Conservation (phyloP, 1,140 invertebrate species). For the Contarinia nasturtii region DNA sequence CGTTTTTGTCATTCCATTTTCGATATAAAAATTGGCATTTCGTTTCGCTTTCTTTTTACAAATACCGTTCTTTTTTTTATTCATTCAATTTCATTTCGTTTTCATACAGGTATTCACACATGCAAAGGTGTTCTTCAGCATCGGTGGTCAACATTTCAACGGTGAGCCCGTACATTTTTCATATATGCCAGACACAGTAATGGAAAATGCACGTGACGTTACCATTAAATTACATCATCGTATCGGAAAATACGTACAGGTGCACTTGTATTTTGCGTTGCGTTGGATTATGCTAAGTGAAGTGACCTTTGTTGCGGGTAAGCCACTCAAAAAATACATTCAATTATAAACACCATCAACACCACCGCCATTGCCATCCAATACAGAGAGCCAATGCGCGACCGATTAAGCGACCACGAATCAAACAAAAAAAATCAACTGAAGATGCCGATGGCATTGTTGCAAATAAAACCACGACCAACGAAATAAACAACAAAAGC, state of each 20-base stretch:
- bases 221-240: slow-evolving; percentile 62
- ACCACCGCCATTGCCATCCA: no score
- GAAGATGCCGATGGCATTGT: no score
- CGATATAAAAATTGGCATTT: neutral
- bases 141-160: slow-evolving; percentile 49
- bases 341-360: no score
- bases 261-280: slow-evolving; percentile 67
- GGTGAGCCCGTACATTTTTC: slow-evolving; percentile 32
- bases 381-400: no score
- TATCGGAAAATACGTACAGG: slow-evolving; percentile 51
- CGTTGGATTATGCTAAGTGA: slow-evolving; percentile 80
- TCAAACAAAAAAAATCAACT: no score
- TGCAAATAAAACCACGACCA: no score
- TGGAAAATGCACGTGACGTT: slow-evolving; percentile 68
- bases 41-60: neutral
- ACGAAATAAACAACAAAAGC: no score
- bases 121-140: slow-evolving; percentile 52
- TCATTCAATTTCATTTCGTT: slow-evolving; percentile 4
- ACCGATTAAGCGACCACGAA: no score
- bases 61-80: neutral
- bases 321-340: slow-evolving; percentile 12
- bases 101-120: slow-evolving; percentile 41
- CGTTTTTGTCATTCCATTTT: neutral
- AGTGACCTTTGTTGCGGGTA: slow-evolving; percentile 60
- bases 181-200: slow-evolving; percentile 59